phyloP scores from a whole-genome alignment of 2,113 vertebrate genomes.

The Nanger granti region DNA sequence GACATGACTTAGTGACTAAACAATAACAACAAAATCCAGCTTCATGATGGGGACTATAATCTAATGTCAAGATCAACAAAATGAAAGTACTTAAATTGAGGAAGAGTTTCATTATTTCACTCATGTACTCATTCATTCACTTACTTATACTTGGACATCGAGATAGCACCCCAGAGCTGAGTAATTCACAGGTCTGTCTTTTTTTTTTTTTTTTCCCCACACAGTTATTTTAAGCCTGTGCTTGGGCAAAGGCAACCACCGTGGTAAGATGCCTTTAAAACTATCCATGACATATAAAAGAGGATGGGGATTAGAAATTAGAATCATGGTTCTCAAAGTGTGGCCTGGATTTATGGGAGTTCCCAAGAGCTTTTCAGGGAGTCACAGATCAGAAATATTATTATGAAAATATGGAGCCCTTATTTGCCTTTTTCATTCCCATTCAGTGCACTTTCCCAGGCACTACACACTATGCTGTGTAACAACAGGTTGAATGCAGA shows the following conservation, averaged over 20 bases:
- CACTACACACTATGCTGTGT: not conserved
- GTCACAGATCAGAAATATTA: not conserved
- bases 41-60: not conserved
- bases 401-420: not conserved
- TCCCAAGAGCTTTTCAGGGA: not conserved
- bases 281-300: not conserved
- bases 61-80: constrained; percentile 6
- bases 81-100: not conserved
- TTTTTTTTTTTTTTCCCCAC: not conserved
- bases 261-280: not conserved
- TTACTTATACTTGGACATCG: not conserved
- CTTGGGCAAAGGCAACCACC: not conserved
- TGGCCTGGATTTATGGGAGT: not conserved
- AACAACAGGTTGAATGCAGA: not conserved
- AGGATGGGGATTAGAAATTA: not conserved
- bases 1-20: not conserved
- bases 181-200: not conserved
- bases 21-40: not conserved
- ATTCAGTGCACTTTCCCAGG: not conserved
- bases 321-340: not conserved
- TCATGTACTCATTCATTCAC: not conserved
- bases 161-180: not conserved
- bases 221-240: not conserved
- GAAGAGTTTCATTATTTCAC: not conserved
- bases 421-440: not conserved